Percentiles rank a stretch among this genome's conserved stretches.
phyloP scores from a whole-genome alignment of 2,113 vertebrate species.

The Erinaceus europaeus region DNA sequence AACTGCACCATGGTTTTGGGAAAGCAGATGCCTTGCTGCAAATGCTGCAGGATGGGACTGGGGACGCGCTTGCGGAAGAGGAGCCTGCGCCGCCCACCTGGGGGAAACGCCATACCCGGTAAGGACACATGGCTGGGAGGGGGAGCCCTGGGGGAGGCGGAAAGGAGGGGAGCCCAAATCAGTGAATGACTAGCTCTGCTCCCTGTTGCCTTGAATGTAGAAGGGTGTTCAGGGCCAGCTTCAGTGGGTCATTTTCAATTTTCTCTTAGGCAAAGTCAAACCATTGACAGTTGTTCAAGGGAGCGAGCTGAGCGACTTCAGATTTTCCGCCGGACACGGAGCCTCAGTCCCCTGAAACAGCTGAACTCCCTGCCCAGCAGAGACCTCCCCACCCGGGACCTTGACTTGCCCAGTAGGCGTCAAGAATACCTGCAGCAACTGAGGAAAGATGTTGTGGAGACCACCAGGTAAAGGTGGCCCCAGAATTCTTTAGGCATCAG shows the following conservation, averaged over 20 bases:
- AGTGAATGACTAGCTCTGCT: neutral
- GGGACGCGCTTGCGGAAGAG: constrained; percentile 64
- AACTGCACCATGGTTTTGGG: constrained; percentile 90
- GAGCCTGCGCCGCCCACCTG: constrained; percentile 70
- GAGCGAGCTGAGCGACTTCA: constrained; percentile 86
- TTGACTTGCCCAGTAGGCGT: constrained; percentile 82
- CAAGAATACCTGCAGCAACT: constrained; percentile 88
- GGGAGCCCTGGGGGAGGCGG: neutral
- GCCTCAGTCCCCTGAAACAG: constrained; percentile 90
- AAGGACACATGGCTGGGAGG: neutral
- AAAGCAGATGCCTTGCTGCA: constrained; percentile 90
- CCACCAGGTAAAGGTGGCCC: constrained; percentile 82
- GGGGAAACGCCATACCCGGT: constrained; percentile 88
- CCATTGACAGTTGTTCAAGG: constrained; percentile 82
- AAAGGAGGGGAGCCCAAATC: neutral
- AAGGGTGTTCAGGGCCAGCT: neutral
- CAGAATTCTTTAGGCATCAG: neutral
- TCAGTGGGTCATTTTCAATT: neutral
- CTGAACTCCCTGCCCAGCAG: constrained; percentile 62
- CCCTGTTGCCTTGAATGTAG: neutral
- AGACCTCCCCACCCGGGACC: constrained; percentile 65
- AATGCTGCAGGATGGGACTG: constrained; percentile 84
- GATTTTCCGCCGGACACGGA: constrained; percentile 81
- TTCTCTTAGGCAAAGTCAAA: constrained; percentile 85
- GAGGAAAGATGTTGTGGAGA: constrained; percentile 87